Conservation (phyloP, 35 echinoderm and acorn worm genomes). For the Chiridota heheva region DNA sequence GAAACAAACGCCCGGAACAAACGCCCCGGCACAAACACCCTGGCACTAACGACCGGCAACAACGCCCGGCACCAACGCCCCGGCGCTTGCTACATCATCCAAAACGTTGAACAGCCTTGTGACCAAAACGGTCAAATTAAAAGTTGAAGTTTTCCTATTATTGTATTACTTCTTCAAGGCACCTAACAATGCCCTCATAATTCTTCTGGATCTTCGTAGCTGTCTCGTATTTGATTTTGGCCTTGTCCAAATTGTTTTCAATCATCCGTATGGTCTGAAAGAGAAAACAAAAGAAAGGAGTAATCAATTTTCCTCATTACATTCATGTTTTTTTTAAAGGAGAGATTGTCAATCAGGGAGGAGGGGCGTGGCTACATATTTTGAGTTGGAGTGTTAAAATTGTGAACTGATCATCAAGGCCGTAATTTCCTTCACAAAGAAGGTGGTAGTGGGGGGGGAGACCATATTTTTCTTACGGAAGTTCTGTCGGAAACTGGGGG, state of each 20-base stretch:
- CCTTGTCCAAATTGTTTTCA: conserved; percentile 97
- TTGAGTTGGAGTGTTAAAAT: not conserved
- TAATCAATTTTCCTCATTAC: no score
- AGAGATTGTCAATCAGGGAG: not conserved
- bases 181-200: conserved; percentile 77
- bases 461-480: no score
- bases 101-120: no score
- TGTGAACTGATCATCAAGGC: not conserved
- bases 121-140: no score
- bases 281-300: not conserved
- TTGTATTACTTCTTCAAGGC: conserved; percentile 73
- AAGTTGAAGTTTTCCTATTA: no score
- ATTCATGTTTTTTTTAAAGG: no score
- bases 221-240: conserved; percentile 84
- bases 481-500: no score
- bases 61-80: no score
- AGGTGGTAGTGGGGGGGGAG: no score
- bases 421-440: no score
- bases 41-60: not conserved
- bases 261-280: conserved; percentile 84
- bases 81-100: no score
- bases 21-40: not conserved
- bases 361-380: not conserved
- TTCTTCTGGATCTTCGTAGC: conserved; percentile 84
- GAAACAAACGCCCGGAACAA: not conserved